These are phyloP conservation scores for Agapetus fuscipes DNA, from an alignment of 2,888 invertebrate species.

Conservation along the genomic window DNA sequence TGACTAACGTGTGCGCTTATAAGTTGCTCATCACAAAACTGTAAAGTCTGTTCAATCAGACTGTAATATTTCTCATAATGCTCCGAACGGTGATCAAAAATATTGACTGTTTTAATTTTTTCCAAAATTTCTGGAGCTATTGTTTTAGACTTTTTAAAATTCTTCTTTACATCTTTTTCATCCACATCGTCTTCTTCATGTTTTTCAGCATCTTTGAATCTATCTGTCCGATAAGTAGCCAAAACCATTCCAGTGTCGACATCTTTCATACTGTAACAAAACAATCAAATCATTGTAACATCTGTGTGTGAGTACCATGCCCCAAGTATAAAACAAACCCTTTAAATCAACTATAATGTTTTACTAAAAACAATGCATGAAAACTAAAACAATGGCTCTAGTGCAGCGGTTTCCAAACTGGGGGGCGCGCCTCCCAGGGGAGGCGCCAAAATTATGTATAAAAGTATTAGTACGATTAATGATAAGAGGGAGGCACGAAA, in stretches of 20 bases:
- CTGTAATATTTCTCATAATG: slow-evolving; percentile 45
- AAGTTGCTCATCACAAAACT: slow-evolving; percentile 51
- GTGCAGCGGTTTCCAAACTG: too few relatives aligned
- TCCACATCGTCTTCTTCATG: not conserved
- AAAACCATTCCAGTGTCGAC: slow-evolving; percentile 5
- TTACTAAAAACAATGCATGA: too few relatives aligned
- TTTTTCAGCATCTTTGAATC: not conserved
- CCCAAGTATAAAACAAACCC: too few relatives aligned
- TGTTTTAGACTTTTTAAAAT: too few relatives aligned
- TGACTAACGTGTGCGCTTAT: slow-evolving; percentile 48
- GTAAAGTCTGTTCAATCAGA: slow-evolving; percentile 47
- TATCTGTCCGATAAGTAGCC: slow-evolving; percentile 6
- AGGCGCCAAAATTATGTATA: too few relatives aligned
- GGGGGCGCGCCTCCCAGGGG: too few relatives aligned
- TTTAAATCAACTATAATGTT: too few relatives aligned
- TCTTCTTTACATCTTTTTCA: not conserved
- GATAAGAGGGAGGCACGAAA: too few relatives aligned
- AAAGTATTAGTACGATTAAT: too few relatives aligned
- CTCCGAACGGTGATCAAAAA: slow-evolving; percentile 38
- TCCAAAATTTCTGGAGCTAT: slow-evolving; percentile 26
- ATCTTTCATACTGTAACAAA: slow-evolving; percentile 12
- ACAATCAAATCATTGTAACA: slow-evolving; percentile 1
- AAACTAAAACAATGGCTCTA: too few relatives aligned
- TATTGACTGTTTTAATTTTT: slow-evolving; percentile 40
- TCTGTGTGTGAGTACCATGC: too few relatives aligned